These are phyloP conservation scores for Eriosoma lanigerum DNA, from an alignment of 1,140 invertebrate genomes.

Conservation along the genomic window DNA sequence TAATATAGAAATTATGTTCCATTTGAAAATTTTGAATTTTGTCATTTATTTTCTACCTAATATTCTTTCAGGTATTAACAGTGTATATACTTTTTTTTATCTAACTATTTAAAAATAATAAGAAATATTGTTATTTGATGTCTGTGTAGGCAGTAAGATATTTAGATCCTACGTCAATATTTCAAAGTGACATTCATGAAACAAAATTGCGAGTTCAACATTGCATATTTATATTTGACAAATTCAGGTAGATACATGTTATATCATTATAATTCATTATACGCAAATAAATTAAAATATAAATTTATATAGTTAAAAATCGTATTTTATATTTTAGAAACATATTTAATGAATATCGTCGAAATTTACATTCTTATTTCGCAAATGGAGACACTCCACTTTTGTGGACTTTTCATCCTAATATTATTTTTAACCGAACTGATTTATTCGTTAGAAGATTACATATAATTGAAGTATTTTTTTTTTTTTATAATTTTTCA, in stretches of 20 bases:
- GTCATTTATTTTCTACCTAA: too few species aligned
- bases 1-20: too few species aligned
- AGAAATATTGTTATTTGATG: too few species aligned
- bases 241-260: constrained; percentile 59
- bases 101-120: too few species aligned
- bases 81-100: too few species aligned
- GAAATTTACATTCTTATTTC: constrained; percentile 69
- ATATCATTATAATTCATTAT: background rate
- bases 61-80: too few species aligned
- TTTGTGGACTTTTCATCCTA: constrained; percentile 87
- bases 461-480: constrained; percentile 72
- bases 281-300: background rate
- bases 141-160: constrained; percentile 69
- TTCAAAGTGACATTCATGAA: constrained; percentile 88
- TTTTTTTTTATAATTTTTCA: background rate
- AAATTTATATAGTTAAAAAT: background rate
- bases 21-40: too few species aligned
- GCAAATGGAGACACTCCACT: constrained; percentile 64
- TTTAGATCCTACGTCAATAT: constrained; percentile 84
- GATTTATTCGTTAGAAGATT: constrained; percentile 81
- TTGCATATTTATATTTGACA: constrained; percentile 69
- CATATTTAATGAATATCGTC: constrained; percentile 71
- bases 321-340: constrained; percentile 55
- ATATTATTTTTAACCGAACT: constrained; percentile 81
- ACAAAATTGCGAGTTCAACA: constrained; percentile 75